Percentiles rank a stretch among this genome's conserved stretches.
Conservation (phyloP, 2,113 vertebrate species). For the Podocnemis expansa region DNA sequence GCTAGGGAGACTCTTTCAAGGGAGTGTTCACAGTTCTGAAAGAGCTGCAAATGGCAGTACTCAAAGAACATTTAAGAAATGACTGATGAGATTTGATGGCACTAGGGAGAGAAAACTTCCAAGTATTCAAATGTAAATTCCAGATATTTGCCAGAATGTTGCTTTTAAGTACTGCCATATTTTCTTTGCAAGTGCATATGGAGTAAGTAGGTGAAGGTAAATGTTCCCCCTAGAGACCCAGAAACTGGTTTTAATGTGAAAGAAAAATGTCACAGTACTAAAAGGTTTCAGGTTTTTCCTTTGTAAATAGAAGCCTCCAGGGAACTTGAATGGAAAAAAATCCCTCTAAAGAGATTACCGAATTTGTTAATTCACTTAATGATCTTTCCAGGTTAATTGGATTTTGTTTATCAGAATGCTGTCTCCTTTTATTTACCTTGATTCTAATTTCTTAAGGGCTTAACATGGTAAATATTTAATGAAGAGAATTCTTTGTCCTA, state of each 20-base stretch:
- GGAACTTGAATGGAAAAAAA: neutral
- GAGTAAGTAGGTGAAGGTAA: slow-evolving; percentile 50
- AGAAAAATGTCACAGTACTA: slow-evolving; percentile 53
- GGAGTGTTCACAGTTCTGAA: slow-evolving; percentile 25
- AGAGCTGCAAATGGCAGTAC: slow-evolving; percentile 30
- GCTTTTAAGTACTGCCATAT: slow-evolving; percentile 55
- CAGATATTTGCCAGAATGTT: slow-evolving; percentile 52
- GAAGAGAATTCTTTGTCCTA: neutral
- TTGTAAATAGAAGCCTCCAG: slow-evolving; percentile 21
- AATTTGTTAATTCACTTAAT: slow-evolving; percentile 46
- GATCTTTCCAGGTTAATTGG: slow-evolving; percentile 42
- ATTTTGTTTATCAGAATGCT: slow-evolving; percentile 35
- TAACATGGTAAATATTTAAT: slow-evolving; percentile 12
- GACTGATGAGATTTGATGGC: slow-evolving; percentile 60
- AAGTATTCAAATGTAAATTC: slow-evolving; percentile 66
- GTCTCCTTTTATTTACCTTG: slow-evolving; percentile 26
- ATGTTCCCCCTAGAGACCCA: slow-evolving; percentile 48
- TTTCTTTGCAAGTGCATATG: slow-evolving; percentile 40
- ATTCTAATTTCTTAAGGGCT: slow-evolving; percentile 11
- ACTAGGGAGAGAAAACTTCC: slow-evolving; percentile 51
- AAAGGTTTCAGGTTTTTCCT: slow-evolving; percentile 22
- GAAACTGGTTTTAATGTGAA: slow-evolving; percentile 63
- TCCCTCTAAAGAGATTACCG: slow-evolving; percentile 39
- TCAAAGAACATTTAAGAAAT: slow-evolving; percentile 50
- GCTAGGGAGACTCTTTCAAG: slow-evolving; percentile 52